Evolutionary conservation across 2,888 invertebrate species (phyloP).

Genomic region (Cephus rjabovi): DNA sequence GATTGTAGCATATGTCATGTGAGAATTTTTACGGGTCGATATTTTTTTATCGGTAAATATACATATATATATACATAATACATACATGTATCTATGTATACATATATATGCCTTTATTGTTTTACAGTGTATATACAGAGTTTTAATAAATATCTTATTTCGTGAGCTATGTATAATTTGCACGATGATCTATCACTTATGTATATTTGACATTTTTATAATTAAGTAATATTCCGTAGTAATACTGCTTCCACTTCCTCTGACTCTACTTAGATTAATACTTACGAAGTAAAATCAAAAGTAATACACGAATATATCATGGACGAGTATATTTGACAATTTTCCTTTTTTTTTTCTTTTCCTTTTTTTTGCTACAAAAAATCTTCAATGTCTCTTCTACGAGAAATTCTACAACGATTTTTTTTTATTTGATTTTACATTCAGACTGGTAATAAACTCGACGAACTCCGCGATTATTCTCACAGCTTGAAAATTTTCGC

Average conservation of each 20-base stretch:
- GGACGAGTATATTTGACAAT: background rate
- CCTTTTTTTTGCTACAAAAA: slow-evolving; percentile 5
- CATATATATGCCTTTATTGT: slow-evolving; percentile 9
- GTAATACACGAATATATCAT: slow-evolving; percentile 8
- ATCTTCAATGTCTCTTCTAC: slow-evolving; percentile 7
- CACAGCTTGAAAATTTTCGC: background rate
- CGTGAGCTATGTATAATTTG: background rate
- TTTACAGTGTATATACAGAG: background rate
- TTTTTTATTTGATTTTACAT: background rate
- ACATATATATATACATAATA: slow-evolving; percentile 14
- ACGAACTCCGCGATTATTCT: background rate
- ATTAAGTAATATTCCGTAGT: background rate
- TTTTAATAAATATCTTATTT: slow-evolving; percentile 8
- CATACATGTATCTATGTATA: slow-evolving; percentile 15
- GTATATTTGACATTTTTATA: background rate
- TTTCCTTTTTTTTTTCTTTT: background rate
- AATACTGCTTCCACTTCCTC: background rate
- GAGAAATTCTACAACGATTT: slow-evolving; percentile 3
- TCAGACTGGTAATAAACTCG: background rate
- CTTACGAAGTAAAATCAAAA: slow-evolving; percentile 4
- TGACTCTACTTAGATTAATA: background rate
- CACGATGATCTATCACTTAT: background rate
- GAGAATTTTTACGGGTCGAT: background rate
- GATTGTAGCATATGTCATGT: background rate
- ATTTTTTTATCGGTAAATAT: background rate